Evolutionary conservation across 2,888 invertebrate species (phyloP).

Genomic region (Apoderus coryli): DNA sequence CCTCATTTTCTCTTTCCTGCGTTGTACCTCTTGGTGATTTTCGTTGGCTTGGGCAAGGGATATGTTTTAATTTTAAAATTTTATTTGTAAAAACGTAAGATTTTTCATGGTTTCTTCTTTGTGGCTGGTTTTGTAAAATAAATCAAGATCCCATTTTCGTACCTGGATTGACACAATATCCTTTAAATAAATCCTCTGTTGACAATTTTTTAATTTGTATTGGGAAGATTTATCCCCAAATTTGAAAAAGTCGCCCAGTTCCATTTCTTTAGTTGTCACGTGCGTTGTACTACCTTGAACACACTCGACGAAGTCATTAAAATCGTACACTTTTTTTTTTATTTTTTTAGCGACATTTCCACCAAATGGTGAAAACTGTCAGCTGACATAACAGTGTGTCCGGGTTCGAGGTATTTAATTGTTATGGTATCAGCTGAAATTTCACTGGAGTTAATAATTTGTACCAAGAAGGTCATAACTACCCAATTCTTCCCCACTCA

Average conservation of each 20-base stretch:
- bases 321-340: constrained; percentile 13
- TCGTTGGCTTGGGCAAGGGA: neutral
- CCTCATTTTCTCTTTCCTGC: neutral
- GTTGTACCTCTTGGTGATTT: neutral
- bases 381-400: constrained; percentile 13
- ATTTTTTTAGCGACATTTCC: constrained; percentile 11
- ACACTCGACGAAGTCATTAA: constrained; percentile 12
- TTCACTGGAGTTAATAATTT: constrained; percentile 11
- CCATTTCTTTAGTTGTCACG: neutral
- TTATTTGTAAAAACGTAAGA: constrained; percentile 1
- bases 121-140: constrained; percentile 1
- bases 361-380: constrained; percentile 10
- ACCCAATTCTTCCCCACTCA: constrained; percentile 16
- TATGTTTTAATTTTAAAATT: constrained; percentile 1
- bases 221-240: constrained; percentile 1
- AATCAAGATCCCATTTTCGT: neutral
- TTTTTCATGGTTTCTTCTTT: constrained; percentile 1
- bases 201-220: constrained; percentile 2
- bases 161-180: neutral
- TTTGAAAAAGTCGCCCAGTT: neutral
- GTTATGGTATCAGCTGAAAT: constrained; percentile 10
- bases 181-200: neutral
- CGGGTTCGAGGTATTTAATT: constrained; percentile 12
- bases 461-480: constrained; percentile 11
- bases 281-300: neutral